Base-by-base conservation (phyloP, 2,797 vertebrate species). In the Leptodon cayanensis region DNA sequence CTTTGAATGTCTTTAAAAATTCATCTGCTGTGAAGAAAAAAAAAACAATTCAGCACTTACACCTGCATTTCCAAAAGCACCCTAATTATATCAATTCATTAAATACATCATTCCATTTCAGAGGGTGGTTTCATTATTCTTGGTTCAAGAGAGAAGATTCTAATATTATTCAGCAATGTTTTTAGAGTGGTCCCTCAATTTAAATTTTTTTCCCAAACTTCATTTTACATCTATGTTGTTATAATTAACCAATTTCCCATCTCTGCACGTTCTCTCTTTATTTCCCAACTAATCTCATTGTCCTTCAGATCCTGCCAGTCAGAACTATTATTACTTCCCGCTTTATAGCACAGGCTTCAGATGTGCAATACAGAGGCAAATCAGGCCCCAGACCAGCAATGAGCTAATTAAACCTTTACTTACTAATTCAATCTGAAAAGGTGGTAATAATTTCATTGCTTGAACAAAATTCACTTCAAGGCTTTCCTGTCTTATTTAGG, bases 161-260 rank as follows among this genome's bases (percentile, higher is more conserved):
- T 54, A 54, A 37, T 3, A 42, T 76, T 39, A 62, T 29, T 87
- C 40, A 61, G 72, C 13, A 22, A 62, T 13, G 9, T 44, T 74
- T 82, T 59, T n/a, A 49, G 26, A 73, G 42, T 9, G 11, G 46
- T 35, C 31, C 3, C 7, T 67, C 62, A 29, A 54, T 61, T 79
- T 50, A n/a, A 25, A 31, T 25, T 42, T 84, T 69, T 39, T 70
- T 29, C 3, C 47, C 10, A 13, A 49, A 11, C 26, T 54, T 83
- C 50, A 22, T n/a, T 66, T 72, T 85, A 81, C 42, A 57, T 49
- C 5, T 63, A 11, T 44, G 52, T 50, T 7, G 4, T 76, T 88
- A 31, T 57, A 92, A 83, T 83, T 82, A 95, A 96, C 74, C 70
- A 89, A 57, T 92, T 44, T 90, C 71, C 71, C 84, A 87, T 87